Conservation (phyloP, 2,888 invertebrate species). For the Leptopilina drosophilae region DNA sequence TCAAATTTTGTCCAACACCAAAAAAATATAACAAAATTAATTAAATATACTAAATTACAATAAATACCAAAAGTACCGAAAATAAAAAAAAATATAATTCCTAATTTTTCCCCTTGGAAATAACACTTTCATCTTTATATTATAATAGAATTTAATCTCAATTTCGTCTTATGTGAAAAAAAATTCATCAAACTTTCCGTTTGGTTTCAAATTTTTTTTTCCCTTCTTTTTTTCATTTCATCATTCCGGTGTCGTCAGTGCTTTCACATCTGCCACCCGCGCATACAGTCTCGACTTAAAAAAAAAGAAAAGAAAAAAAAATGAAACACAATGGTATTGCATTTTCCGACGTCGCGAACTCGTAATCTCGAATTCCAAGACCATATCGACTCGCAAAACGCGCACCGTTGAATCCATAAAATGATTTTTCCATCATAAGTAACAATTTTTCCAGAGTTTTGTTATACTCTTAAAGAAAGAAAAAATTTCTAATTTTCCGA, state of each 20-base stretch:
- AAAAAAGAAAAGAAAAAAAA: background rate
- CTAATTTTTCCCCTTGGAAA: background rate
- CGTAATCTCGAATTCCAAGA: slow-evolving; percentile 35
- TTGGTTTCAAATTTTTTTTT: background rate
- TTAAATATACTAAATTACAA: no score
- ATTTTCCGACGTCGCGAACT: slow-evolving; percentile 19
- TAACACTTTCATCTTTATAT: background rate
- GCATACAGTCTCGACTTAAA: background rate
- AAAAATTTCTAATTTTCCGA: slow-evolving; percentile 12
- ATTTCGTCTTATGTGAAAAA: background rate
- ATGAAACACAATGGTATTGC: slow-evolving; percentile 24
- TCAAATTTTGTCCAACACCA: no score
- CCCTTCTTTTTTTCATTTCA: no score
- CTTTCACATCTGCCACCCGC: background rate
- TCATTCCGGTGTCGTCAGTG: background rate
- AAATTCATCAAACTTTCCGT: slow-evolving; percentile 9
- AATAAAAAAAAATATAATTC: no score
- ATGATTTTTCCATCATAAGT: background rate
- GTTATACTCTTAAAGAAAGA: no score
- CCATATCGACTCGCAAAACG: slow-evolving; percentile 14
- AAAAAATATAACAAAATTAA: no score
- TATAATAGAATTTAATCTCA: background rate
- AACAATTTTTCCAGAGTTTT: slow-evolving; percentile 5
- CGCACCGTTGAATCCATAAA: slow-evolving; percentile 16
- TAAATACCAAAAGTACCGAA: no score